Base-by-base conservation (phyloP, 2,797 vertebrate species). In the Notolabrus celidotus region DNA sequence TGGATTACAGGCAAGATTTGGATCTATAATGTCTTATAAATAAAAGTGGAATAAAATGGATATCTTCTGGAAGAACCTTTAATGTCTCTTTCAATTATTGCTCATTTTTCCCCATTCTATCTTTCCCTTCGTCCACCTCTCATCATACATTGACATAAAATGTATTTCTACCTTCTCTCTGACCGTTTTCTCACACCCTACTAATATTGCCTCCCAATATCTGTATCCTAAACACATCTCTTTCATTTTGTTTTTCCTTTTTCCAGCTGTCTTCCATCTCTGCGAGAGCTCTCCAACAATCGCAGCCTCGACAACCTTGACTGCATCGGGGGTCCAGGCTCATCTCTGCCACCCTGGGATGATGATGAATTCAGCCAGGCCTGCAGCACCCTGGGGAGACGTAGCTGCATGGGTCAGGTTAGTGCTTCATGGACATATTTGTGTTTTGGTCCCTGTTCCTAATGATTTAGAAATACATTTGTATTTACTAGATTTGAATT, bases 251-350 rank as follows among this genome's bases (percentile, higher is more conserved):
- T 65, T 38, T 57, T 66, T 22, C 59, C 38, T 68, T 22, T 70
- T 14, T 12, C 54, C 65, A 95, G 95, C 87, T 95, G 94, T 94
- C 94, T 95, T 90, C 94, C 95, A 7, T 94, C 95, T 70, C 90
- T 95, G 85, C 88, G 92, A 86, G 95, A 95, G 89, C 83, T 95
- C 53, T 92, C 94, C 71, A 94, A 83, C 80, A 92, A 92, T 88
- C 97, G 95, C 91, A 98, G 97, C 91, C 93, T 99, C 88, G 97
- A 99, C 90, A 96, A 95, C 87, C 91, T 99, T 74, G 97, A 99
- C 91, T 97, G 96, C 62, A 95, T 98, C 0, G 96, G 95, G 71
- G 96, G 95, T 64, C 89, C 96, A 31, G 93, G 93, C 68, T 96
- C 96, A 3, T 94, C 96, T 81, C 96, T 97, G 90, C 94, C 95